Conservation (phyloP, 2,888 invertebrate species). For the Dicyrtomina minuta region DNA sequence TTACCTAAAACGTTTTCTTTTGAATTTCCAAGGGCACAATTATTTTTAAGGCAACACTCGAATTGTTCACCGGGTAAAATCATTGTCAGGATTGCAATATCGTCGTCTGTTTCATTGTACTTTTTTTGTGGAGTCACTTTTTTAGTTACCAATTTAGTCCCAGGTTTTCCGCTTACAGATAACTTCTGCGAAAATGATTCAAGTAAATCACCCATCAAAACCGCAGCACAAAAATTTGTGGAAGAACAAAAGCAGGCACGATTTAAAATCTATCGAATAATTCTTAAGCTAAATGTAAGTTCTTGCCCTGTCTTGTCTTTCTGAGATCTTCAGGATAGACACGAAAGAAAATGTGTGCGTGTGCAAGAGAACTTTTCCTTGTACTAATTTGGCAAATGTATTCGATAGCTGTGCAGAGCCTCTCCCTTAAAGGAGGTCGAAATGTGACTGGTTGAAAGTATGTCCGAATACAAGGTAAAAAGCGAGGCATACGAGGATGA, state of each 20-base stretch:
- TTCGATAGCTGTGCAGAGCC: neutral
- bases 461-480: slow-evolving; percentile 30
- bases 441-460: slow-evolving; percentile 34
- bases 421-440: slow-evolving; percentile 26
- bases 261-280: neutral
- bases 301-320: neutral
- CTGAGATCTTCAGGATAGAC: neutral
- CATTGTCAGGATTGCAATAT: slow-evolving; percentile 83
- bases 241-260: too few relatives aligned
- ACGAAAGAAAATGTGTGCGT: too few relatives aligned
- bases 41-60: slow-evolving; percentile 72
- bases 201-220: slow-evolving; percentile 44
- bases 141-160: slow-evolving; percentile 45
- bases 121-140: slow-evolving; percentile 59
- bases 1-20: slow-evolving; percentile 60
- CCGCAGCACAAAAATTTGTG: neutral
- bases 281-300: neutral
- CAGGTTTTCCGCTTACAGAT: slow-evolving; percentile 38
- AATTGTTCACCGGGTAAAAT: slow-evolving; percentile 75
- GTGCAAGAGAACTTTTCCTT: neutral
- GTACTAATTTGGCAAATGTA: neutral
- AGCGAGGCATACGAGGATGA: neutral
- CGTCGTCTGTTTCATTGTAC: slow-evolving; percentile 80
- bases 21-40: slow-evolving; percentile 75
- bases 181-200: slow-evolving; percentile 45